Percentiles rank a stretch among this genome's conserved stretches.
These are phyloP conservation scores for Protophormia terraenovae DNA, from an alignment of 2,888 invertebrate species.

Conservation along the genomic window DNA sequence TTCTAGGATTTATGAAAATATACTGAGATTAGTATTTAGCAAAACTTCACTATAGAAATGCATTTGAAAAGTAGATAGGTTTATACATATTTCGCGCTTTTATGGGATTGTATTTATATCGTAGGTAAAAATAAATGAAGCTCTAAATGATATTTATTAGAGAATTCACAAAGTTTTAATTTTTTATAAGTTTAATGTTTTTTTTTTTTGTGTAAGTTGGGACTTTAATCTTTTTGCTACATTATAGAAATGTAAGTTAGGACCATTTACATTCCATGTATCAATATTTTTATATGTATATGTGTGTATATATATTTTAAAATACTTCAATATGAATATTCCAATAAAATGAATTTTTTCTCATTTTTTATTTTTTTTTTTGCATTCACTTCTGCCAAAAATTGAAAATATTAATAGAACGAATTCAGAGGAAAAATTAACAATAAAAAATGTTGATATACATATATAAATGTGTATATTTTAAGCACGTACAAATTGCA, in stretches of 20 bases:
- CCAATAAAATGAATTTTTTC: background rate
- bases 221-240: no score
- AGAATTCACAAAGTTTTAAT: no score
- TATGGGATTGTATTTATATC: no score
- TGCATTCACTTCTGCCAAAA: constrained; percentile 1
- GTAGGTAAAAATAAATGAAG: no score
- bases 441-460: background rate
- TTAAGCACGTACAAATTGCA: constrained; percentile 42
- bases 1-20: constrained; percentile 13
- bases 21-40: background rate
- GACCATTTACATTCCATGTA: no score
- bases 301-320: background rate
- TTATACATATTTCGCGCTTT: no score
- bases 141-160: no score
- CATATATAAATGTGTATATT: background rate
- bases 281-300: no score
- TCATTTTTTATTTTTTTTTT: background rate
- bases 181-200: background rate
- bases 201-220: background rate
- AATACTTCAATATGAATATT: constrained; percentile 27
- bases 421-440: background rate
- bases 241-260: no score
- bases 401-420: background rate
- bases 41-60: background rate
- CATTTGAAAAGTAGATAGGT: no score